A percentile compares a stretch with the other conserved stretches of the same genome.
phyloP scores from a whole-genome alignment of 2,797 vertebrate genomes.

The Rhynchonycteris naso region DNA sequence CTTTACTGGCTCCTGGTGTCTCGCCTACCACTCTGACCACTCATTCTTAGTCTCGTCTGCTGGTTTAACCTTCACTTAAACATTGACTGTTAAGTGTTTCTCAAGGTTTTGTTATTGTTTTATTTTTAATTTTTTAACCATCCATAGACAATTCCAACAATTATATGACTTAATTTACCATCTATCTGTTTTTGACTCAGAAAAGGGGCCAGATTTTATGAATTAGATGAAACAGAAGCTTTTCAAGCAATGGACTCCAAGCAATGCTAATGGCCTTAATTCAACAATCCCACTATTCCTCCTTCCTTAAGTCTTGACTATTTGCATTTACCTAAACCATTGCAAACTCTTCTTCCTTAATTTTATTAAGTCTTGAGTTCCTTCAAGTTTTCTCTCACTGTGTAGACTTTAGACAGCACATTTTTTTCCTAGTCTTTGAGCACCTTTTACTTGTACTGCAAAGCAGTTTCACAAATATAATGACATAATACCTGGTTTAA shows the following conservation, averaged over 20 bases:
- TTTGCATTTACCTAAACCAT: background rate
- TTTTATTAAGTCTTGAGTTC: background rate
- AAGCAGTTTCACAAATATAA: background rate
- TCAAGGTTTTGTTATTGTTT: background rate
- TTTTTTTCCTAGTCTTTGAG: background rate
- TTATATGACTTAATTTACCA: background rate
- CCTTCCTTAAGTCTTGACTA: background rate
- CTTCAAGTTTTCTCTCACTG: background rate
- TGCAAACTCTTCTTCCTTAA: background rate
- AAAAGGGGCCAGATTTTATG: background rate
- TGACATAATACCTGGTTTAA: conserved; percentile 1
- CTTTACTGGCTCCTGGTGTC: background rate
- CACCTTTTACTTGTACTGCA: background rate
- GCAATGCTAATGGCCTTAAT: background rate
- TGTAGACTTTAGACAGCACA: background rate
- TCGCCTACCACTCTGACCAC: background rate
- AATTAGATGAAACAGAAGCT: background rate
- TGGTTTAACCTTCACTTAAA: background rate
- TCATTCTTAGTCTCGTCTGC: background rate
- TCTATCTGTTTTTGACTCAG: background rate
- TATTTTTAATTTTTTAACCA: background rate
- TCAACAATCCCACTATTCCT: background rate
- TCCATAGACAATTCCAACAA: background rate
- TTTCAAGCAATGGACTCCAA: background rate
- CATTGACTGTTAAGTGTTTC: background rate